A percentile compares a stretch with the other conserved stretches of the same genome.
Evolutionary conservation across 2,888 invertebrate genomes (phyloP).

Genomic region (Drosophila yooni): DNA sequence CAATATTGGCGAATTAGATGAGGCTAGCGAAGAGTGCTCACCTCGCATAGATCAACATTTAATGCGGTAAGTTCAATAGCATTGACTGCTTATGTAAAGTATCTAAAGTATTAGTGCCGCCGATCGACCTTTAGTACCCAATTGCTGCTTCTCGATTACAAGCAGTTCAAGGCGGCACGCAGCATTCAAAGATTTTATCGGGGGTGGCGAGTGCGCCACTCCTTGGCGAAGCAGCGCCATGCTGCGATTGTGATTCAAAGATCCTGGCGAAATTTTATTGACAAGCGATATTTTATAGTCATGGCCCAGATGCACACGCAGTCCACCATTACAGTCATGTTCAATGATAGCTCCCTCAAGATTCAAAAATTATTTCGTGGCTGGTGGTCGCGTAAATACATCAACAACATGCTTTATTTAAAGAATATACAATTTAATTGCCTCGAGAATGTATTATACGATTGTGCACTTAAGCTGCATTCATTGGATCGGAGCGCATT

Average conservation of each 20-base stretch:
- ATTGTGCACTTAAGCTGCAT: constrained; percentile 68
- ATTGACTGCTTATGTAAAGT: not conserved
- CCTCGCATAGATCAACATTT: not conserved
- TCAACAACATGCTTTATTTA: constrained; percentile 68
- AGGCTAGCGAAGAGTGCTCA: not conserved
- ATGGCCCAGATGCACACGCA: constrained; percentile 53
- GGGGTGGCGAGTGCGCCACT: constrained; percentile 52
- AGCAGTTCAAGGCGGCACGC: constrained; percentile 76
- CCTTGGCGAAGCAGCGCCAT: not conserved
- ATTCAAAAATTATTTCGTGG: constrained; percentile 82
- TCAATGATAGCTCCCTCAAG: constrained; percentile 44
- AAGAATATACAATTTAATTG: constrained; percentile 50
- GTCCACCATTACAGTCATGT: constrained; percentile 31
- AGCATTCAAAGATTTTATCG: constrained; percentile 72
- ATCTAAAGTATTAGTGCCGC: not conserved
- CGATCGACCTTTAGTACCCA: constrained; percentile 44
- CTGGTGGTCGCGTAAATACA: constrained; percentile 71
- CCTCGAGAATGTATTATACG: constrained; percentile 64
- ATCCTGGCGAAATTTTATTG: constrained; percentile 65
- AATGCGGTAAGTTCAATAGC: constrained; percentile 14
- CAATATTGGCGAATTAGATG: not conserved
- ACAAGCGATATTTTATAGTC: constrained; percentile 12
- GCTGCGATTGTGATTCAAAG: constrained; percentile 68
- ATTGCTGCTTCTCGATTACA: constrained; percentile 63
- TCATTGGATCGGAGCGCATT: constrained; percentile 55